Evolutionary conservation across 1,140 invertebrate genomes (phyloP), one percentile per base, ranked within the genome.

Genomic region (Holcopasites calliopsidis): DNA sequence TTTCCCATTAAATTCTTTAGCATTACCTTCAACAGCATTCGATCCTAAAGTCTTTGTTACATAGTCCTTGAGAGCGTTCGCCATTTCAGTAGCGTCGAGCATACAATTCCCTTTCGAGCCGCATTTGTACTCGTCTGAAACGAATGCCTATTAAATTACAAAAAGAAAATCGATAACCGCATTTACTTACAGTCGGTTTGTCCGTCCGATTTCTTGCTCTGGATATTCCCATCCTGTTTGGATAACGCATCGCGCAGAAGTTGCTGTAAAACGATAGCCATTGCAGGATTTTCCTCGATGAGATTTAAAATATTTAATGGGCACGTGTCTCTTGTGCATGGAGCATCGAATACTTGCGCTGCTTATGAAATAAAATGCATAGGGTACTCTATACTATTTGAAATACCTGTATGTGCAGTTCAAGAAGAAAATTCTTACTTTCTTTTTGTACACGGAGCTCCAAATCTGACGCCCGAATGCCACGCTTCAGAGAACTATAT

Each of bases 21-120:
- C 3, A 42, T 66, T n/a, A 2, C 42, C 23, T 50, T 57, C 42
- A 10, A n/a, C 21, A 6, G 28, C 5, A 55, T 7, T 18, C 40
- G 47, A n/a, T 5, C 44, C 76, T 23, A 80, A 47, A 26, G 38
- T 47, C 26, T 49, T 55, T 3, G 26, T 50, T 1, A 42, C 33
- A 33, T 44, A 47, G 35, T 78, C 49, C 65, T 78, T 68, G 11
- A 80, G 61, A 40, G 60, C 52, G 8, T 26, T 62, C 11, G 74
- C 26, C 62, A 78, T 33, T 13, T 61, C 49, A 8, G 42, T 35
- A 8, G 8, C n/a, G 31, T 78, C 47, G 1, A 68, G 50, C 1
- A 11, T 35, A 16, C 62, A 69, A n/a, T 38, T 57, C 23, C 31
- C 35, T 61, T 66, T 31, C 11, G 13, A 0, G 2, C 28, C 2